phyloP scores from a whole-genome alignment of 1,140 invertebrate genomes.

The Sinonovacula constricta region DNA sequence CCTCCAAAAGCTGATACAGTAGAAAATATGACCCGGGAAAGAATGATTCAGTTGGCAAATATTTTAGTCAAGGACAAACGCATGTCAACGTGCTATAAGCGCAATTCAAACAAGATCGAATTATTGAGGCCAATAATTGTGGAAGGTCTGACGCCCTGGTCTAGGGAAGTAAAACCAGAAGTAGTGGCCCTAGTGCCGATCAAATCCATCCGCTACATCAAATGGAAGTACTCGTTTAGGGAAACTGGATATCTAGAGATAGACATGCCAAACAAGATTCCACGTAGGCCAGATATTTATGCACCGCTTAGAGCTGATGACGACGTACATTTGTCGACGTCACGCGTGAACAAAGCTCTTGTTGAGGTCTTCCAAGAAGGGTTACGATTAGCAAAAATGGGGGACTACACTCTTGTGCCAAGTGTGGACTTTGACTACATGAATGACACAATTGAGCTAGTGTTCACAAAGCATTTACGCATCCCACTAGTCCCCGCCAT shows the following conservation, averaged over 20 bases:
- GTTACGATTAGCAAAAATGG: constrained; percentile 23
- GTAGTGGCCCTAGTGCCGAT: constrained; percentile 35
- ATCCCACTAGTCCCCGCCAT: constrained; percentile 57
- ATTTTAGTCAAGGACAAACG: constrained; percentile 36
- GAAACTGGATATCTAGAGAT: constrained; percentile 39
- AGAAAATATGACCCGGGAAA: constrained; percentile 39
- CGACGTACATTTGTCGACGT: constrained; percentile 24
- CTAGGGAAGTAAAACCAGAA: constrained; percentile 21
- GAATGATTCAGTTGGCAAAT: constrained; percentile 32
- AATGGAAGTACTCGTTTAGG: constrained; percentile 27
- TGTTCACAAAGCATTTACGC: constrained; percentile 44
- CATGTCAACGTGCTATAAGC: constrained; percentile 37
- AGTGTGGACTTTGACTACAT: constrained; percentile 38
- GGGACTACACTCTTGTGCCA: constrained; percentile 47
- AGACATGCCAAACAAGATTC: constrained; percentile 22
- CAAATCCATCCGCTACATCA: constrained; percentile 35
- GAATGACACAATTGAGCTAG: constrained; percentile 49
- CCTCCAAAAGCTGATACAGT: constrained; percentile 13
- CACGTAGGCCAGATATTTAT: constrained; percentile 10
- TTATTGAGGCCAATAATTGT: constrained; percentile 34
- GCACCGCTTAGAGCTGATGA: constrained; percentile 36
- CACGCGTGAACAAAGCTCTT: constrained; percentile 28
- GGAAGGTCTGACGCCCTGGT: constrained; percentile 35
- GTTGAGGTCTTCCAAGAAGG: constrained; percentile 42
- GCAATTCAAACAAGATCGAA: constrained; percentile 40